Base-by-base conservation (phyloP, 2,888 invertebrate species). In the Tethea ocularis region DNA sequence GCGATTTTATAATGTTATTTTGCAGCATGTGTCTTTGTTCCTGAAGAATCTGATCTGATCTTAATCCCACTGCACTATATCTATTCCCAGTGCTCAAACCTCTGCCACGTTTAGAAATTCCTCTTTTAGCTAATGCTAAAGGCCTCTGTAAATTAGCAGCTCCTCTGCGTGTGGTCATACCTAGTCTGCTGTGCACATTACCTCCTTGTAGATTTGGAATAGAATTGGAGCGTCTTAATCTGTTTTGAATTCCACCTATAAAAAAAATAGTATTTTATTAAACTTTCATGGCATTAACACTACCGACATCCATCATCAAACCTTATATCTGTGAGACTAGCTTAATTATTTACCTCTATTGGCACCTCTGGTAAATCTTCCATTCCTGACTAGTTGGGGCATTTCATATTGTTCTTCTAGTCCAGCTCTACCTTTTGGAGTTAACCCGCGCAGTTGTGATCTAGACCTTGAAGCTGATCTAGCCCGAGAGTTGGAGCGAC, bases 1-100 rank as follows among this genome's bases (percentile, higher is more conserved):
- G 93, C 7, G 93, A 87, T 69, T 74, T 86, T 57, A 93, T 93
- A 1, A 88, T 70, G 65, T 87, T 86, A 58, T 87, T 88, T 11
- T 85, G 79, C 13, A 72, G 64, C 11, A 81, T 65, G 64, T 87
- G 83, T 51, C 82, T 78, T 65, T 86, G 87, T 59, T 91, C 86
- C 65, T 85, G 83, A 5, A 93, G 68, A 54, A 93, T 93, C 72
- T 89, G 89, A 71, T 93, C 93, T 59, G 93, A 93, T 76, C 93
- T 82, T 55, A 93, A 75, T 33, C 93, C 93, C 2, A 92, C 82
- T 65, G 81, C 78, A 68, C 89, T 91, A 59, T 84, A 91, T 74
- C 82, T 86, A 62, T 89, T 90, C 59, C 80, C 80, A 54, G 89
- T 91, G 24, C 70, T 75, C 29, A 89, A 69, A 23, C 90, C 91